Conservation (phyloP, 2,113 vertebrate species). For the Meleagris gallopavo region DNA sequence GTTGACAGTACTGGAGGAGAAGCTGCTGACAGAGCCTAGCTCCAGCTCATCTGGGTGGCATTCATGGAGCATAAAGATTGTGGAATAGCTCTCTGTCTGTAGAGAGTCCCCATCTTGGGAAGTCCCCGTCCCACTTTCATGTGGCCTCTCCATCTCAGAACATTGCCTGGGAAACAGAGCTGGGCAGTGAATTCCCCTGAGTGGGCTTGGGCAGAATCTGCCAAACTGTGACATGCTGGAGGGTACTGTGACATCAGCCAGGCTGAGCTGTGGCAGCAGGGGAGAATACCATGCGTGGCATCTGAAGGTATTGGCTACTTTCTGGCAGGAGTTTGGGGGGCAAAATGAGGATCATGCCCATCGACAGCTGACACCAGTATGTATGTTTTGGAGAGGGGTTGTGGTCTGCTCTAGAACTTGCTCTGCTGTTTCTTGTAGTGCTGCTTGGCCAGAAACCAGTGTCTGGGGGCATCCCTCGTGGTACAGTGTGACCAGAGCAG, state of each 20-base stretch:
- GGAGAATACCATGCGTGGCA: accelerated
- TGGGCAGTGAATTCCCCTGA: too few species aligned
- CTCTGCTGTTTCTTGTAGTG: neutral
- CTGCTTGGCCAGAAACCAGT: neutral
- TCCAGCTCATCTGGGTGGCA: neutral
- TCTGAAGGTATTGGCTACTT: neutral
- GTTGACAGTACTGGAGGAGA: neutral
- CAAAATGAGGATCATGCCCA: neutral
- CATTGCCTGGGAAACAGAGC: neutral
- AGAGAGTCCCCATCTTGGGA: neutral
- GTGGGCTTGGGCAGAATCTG: neutral
- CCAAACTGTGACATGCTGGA: too few species aligned
- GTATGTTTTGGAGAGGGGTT: neutral
- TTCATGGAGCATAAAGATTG: accelerated
- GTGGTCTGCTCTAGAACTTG: neutral
- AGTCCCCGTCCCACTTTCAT: neutral
- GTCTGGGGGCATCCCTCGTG: accelerated
- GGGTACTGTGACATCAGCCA: neutral
- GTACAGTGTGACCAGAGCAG: neutral
- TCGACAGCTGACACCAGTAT: neutral
- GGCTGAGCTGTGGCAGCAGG: too few species aligned
- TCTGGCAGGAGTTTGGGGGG: neutral
- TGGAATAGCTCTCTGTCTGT: too few species aligned
- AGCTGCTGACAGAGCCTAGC: neutral
- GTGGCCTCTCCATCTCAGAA: neutral